These are phyloP conservation scores for Phoeniculus purpureus DNA, from an alignment of 2,797 vertebrate species.

Conservation along the genomic window DNA sequence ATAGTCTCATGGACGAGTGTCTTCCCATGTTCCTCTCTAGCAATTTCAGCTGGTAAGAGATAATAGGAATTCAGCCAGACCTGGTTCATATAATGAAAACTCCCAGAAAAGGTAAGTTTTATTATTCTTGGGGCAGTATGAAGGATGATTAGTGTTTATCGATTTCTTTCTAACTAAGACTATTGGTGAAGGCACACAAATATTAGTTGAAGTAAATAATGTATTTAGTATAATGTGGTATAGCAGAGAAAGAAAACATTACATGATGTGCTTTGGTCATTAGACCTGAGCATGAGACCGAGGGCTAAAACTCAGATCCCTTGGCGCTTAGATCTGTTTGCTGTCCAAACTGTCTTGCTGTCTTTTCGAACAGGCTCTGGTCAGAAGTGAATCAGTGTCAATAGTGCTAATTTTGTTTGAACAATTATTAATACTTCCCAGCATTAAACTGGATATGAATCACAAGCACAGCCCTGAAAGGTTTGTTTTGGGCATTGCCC, in stretches of 20 bases:
- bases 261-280: not conserved
- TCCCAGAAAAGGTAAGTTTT: not conserved
- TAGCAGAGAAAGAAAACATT: not conserved
- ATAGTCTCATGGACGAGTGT: constrained; percentile 38
- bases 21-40: not conserved
- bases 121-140: not conserved
- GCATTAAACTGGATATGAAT: not conserved
- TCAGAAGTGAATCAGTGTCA: not conserved
- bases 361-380: not conserved
- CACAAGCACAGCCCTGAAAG: not conserved
- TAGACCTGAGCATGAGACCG: not conserved
- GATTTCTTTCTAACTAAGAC: not conserved
- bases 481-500: not conserved
- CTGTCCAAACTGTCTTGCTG: accelerated
- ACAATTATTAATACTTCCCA: not conserved
- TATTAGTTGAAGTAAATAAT: not conserved
- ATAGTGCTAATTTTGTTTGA: not conserved
- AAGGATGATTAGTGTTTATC: not conserved
- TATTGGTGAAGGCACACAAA: not conserved
- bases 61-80: not conserved
- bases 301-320: not conserved
- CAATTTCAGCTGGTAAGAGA: constrained; percentile 9
- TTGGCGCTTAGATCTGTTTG: not conserved
- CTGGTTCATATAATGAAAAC: not conserved
- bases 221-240: not conserved